Conservation (phyloP, 2,797 vertebrate species). For the Tarsius wallacei region DNA sequence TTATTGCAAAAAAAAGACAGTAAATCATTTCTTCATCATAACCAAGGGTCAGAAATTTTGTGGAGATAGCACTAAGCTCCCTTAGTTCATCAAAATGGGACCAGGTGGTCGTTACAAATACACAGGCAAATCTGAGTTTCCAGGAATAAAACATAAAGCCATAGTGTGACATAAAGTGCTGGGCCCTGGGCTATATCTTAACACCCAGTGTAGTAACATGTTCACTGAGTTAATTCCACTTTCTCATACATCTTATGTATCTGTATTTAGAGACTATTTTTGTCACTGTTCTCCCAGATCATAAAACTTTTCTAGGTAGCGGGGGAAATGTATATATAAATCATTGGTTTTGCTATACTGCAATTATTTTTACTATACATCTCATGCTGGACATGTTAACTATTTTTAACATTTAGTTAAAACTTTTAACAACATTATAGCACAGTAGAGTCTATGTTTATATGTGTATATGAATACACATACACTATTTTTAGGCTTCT, state of each 20-base stretch:
- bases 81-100: conserved; percentile 18
- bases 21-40: conserved; percentile 21
- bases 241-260: conserved; percentile 51
- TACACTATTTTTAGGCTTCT: not conserved
- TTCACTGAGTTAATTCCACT: not conserved
- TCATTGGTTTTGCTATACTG: not conserved
- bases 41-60: conserved; percentile 31
- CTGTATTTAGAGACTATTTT: conserved; percentile 10
- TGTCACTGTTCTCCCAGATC: conserved; percentile 29
- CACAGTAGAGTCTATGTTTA: not conserved
- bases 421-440: not conserved
- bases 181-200: not conserved
- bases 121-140: not conserved
- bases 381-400: conserved; percentile 31
- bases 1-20: not conserved
- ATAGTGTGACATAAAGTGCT: not conserved
- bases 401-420: conserved; percentile 45
- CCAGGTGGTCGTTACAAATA: not conserved
- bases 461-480: not conserved
- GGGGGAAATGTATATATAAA: not conserved
- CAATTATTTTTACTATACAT: conserved; percentile 51
- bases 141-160: not conserved
- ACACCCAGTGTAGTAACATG: not conserved
- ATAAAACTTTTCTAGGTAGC: not conserved
- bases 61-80: not conserved